These are phyloP conservation scores for Danaus chrysippus DNA, from an alignment of 2,888 invertebrate species.

Conservation along the genomic window DNA sequence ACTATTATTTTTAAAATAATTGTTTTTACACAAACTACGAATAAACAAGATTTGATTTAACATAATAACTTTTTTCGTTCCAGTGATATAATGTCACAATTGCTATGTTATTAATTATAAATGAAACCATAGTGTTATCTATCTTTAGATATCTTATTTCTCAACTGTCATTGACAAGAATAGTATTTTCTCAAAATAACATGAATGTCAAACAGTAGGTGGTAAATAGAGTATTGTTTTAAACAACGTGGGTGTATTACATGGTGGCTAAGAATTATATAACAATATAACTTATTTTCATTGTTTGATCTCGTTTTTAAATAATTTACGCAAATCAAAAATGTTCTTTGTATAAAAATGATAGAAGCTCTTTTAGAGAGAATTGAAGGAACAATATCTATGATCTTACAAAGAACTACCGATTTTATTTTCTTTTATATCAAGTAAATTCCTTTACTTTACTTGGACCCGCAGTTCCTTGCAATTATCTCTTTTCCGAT, in stretches of 20 bases:
- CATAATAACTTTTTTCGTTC: no score
- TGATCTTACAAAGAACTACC: conserved; percentile 24
- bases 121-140: no score
- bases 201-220: conserved; percentile 50
- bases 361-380: conserved; percentile 5
- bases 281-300: neutral
- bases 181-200: conserved; percentile 29
- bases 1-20: no score
- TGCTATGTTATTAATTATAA: no score
- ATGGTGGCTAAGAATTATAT: conserved; percentile 21
- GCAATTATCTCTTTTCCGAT: conserved; percentile 51
- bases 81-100: no score
- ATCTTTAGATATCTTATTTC: neutral
- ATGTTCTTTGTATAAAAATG: conserved; percentile 3
- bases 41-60: no score
- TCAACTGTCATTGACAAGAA: conserved; percentile 20
- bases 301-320: conserved; percentile 3
- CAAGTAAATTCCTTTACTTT: conserved; percentile 27
- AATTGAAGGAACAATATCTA: conserved; percentile 18
- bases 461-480: conserved; percentile 31
- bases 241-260: conserved; percentile 50
- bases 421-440: conserved; percentile 30
- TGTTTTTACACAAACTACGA: no score
- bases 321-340: conserved; percentile 2
- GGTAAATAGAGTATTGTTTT: conserved; percentile 69